A percentile compares a stretch with the other conserved stretches of the same genome.
phyloP scores from a whole-genome alignment of 2,888 invertebrate genomes.

The Ophioninae sp. region DNA sequence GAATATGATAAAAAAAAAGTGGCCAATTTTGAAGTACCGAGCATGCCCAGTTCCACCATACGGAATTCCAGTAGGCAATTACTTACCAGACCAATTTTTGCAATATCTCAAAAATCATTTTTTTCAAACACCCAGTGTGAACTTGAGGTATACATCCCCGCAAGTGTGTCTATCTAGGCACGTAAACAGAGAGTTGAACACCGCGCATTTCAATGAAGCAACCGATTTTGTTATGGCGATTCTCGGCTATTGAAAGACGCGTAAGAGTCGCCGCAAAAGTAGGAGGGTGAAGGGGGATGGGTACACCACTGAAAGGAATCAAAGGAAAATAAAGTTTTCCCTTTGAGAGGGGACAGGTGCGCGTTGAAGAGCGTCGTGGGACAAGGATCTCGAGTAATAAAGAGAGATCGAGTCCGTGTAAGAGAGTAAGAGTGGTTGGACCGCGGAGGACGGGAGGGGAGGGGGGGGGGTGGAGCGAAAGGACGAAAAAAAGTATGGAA shows the following conservation, averaged over 20 bases:
- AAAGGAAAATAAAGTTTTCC: slow-evolving; percentile 61
- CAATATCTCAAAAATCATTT: no score
- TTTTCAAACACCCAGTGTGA: not conserved
- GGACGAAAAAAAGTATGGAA: not conserved
- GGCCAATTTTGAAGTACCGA: no score
- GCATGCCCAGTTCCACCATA: no score
- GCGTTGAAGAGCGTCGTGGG: not conserved
- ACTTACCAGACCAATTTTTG: no score
- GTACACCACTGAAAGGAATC: slow-evolving; percentile 56
- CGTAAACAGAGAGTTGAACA: not conserved
- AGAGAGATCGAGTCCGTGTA: not conserved
- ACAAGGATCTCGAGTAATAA: not conserved
- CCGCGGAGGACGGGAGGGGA: not conserved
- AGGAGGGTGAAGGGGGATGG: slow-evolving; percentile 12
- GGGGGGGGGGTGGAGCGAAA: not conserved
- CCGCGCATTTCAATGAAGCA: slow-evolving; percentile 13
- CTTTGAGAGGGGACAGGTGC: slow-evolving; percentile 1
- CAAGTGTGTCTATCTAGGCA: not conserved
- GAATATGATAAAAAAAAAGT: no score
- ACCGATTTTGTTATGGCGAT: slow-evolving; percentile 43
- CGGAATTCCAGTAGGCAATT: no score
- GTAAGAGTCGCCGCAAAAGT: not conserved
- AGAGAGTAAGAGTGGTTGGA: not conserved
- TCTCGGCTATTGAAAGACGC: slow-evolving; percentile 7
- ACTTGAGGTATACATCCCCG: not conserved